Evolutionary conservation across 2,888 invertebrate genomes (phyloP).

Genomic region (Drosophila lacicola): DNA sequence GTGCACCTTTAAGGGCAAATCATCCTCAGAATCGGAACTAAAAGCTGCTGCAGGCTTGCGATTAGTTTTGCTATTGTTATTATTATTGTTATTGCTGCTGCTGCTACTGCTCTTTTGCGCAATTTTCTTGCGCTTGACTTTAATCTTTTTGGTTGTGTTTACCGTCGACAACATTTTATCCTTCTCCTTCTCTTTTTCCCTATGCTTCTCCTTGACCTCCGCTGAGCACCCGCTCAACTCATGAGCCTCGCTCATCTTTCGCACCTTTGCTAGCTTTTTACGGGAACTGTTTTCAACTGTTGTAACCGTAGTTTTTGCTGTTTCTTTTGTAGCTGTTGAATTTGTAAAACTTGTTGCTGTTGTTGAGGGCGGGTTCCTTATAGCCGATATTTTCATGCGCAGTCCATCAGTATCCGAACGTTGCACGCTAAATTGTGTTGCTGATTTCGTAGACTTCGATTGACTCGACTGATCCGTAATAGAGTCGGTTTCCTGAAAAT

Average conservation of each 20-base stretch:
- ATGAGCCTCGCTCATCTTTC: constrained; percentile 70
- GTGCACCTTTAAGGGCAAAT: constrained; percentile 74
- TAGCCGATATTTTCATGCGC: constrained; percentile 85
- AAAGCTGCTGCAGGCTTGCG: constrained; percentile 51
- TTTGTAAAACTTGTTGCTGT: constrained; percentile 26
- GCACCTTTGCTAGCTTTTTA: constrained; percentile 40
- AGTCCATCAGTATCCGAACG: constrained; percentile 84
- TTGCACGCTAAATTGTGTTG: constrained; percentile 83
- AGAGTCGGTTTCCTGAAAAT: constrained; percentile 79
- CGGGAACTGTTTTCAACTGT: constrained; percentile 27
- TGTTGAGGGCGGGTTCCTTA: constrained; percentile 60
- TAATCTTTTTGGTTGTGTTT: constrained; percentile 77
- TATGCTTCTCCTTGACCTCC: constrained; percentile 67
- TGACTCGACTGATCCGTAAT: constrained; percentile 82
- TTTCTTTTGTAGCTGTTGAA: constrained; percentile 14
- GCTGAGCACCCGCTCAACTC: constrained; percentile 75
- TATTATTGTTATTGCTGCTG: constrained; percentile 32
- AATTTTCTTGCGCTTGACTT: constrained; percentile 83
- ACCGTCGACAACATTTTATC: constrained; percentile 27
- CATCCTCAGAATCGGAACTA: constrained; percentile 80
- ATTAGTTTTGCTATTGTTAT: constrained; percentile 44
- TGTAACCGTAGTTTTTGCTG: constrained; percentile 5
- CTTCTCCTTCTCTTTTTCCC: constrained; percentile 45
- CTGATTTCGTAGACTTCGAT: constrained; percentile 73
- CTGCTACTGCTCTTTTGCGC: constrained; percentile 35